phyloP scores from a whole-genome alignment of 2,888 invertebrate species.

The Nezara viridula region DNA sequence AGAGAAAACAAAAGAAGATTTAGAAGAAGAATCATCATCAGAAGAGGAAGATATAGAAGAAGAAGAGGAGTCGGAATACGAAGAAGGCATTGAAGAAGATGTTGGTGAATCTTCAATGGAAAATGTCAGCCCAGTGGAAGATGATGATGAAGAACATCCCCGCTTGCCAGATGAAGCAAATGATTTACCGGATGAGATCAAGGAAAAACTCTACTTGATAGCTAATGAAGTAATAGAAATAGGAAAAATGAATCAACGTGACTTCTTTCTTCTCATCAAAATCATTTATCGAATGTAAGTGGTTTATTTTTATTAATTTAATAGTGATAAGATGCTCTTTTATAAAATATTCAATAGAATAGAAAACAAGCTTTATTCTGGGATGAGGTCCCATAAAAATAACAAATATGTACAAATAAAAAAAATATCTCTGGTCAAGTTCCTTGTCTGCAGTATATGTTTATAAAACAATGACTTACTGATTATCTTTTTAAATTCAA shows the following conservation, averaged over 20 bases:
- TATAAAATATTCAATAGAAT: no score
- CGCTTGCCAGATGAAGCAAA: neutral
- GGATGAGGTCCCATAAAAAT: no score
- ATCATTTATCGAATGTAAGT: conserved; percentile 25
- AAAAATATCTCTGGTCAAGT: no score
- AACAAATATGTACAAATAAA: no score
- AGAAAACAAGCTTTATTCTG: no score
- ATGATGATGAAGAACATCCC: neutral
- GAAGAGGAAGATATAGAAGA: neutral
- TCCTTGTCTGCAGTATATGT: no score
- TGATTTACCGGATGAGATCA: neutral
- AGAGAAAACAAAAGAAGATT: neutral
- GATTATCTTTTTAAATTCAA: no score
- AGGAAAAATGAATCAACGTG: neutral
- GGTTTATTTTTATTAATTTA: neutral
- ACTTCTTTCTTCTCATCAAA: neutral
- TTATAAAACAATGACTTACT: no score
- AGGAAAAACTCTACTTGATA: neutral
- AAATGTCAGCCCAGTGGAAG: neutral
- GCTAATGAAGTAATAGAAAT: neutral
- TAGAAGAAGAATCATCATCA: neutral
- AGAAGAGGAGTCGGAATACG: neutral
- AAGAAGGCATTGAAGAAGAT: neutral
- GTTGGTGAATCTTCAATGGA: neutral
- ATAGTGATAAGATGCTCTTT: neutral